These are phyloP conservation scores for Cliona cf. orientalis DNA, from an alignment of 37 sponge, comb jelly and placozoan species.

Conservation along the genomic window DNA sequence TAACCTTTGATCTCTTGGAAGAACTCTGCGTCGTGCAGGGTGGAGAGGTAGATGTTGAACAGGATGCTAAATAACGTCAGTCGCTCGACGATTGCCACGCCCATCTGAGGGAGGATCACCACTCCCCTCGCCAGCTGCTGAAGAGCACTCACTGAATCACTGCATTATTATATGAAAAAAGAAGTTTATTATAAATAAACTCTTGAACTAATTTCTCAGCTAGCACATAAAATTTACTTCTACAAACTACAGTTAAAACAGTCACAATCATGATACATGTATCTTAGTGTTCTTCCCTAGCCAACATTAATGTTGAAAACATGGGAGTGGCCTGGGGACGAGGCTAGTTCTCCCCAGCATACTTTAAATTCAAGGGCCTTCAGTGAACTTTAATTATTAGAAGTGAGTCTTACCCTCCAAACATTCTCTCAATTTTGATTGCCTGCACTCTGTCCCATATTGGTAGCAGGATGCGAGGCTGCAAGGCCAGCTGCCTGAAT, in stretches of 20 bases:
- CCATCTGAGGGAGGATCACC: slow-evolving; percentile 18
- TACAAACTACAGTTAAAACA: too few relatives aligned
- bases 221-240: too few relatives aligned
- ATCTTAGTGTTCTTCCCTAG: too few relatives aligned
- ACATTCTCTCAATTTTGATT: slow-evolving; percentile 11
- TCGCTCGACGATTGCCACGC: slow-evolving; percentile 21
- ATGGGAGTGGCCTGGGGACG: too few relatives aligned
- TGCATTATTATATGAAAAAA: background rate
- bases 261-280: background rate
- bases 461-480: slow-evolving; percentile 7
- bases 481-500: slow-evolving; percentile 25
- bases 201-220: too few relatives aligned
- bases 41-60: slow-evolving; percentile 60
- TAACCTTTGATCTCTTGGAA: slow-evolving; percentile 26
- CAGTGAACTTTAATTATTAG: background rate
- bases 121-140: slow-evolving; percentile 38
- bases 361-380: too few relatives aligned
- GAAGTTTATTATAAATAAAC: background rate
- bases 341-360: too few relatives aligned
- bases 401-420: slow-evolving; percentile 13
- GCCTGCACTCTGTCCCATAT: slow-evolving; percentile 11
- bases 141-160: slow-evolving; percentile 27
- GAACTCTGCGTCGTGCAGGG: slow-evolving; percentile 80
- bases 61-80: slow-evolving; percentile 58
- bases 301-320: too few relatives aligned